Conservation (phyloP, 1,140 invertebrate species). For the Polyergus mexicanus region DNA sequence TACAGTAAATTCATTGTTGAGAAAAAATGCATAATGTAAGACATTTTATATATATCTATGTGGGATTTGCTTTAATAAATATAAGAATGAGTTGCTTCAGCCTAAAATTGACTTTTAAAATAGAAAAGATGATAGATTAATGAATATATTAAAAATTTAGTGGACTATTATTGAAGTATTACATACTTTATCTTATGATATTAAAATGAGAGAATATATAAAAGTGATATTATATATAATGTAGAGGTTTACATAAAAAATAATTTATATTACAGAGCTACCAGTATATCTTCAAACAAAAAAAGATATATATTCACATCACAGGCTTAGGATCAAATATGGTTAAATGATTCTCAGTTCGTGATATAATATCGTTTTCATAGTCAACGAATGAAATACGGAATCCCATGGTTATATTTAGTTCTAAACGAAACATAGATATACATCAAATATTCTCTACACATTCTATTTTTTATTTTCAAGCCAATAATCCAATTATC, state of each 20-base stretch:
- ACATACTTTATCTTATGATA: neutral
- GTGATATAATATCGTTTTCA: neutral
- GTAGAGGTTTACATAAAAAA: slow-evolving; percentile 9
- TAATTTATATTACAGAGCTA: slow-evolving; percentile 8
- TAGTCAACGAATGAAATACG: slow-evolving; percentile 24
- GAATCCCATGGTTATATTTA: neutral
- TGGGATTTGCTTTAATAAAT: neutral
- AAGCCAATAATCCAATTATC: slow-evolving; percentile 10
- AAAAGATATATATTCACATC: neutral
- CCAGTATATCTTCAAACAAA: slow-evolving; percentile 1
- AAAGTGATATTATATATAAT: neutral
- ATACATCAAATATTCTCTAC: slow-evolving; percentile 2
- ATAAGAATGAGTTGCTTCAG: neutral
- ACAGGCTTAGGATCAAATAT: neutral
- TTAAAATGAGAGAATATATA: neutral
- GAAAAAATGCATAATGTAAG: slow-evolving; percentile 10
- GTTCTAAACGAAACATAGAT: slow-evolving; percentile 11
- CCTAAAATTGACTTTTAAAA: slow-evolving; percentile 14
- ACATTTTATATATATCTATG: neutral
- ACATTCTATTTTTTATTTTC: neutral
- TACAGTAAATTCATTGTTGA: neutral
- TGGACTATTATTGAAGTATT: slow-evolving; percentile 11
- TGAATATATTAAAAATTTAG: slow-evolving; percentile 1
- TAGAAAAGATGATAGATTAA: neutral
- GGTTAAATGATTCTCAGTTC: neutral